Evolutionary conservation across 2,113 vertebrate genomes (phyloP).

Genomic region (Meles meles): DNA sequence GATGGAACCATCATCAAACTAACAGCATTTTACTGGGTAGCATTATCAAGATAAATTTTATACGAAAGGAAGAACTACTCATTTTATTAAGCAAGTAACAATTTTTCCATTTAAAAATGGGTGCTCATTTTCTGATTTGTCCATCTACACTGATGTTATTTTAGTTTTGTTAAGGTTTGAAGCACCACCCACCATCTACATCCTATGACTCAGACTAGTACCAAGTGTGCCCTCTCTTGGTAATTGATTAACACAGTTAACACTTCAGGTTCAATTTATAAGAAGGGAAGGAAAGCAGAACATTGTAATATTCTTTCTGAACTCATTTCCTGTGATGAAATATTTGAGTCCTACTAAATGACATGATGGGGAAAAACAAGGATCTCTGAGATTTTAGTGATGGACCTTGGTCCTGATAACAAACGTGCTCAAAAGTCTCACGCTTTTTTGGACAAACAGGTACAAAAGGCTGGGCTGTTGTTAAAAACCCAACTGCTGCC

Average conservation of each 20-base stretch:
- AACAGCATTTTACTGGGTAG: background rate
- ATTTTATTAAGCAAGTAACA: background rate
- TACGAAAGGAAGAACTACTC: background rate
- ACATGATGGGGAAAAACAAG: background rate
- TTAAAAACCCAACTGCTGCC: background rate
- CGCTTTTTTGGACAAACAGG: background rate
- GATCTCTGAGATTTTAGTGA: background rate
- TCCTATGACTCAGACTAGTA: background rate
- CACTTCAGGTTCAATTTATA: background rate
- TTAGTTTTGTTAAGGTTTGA: slow-evolving; percentile 4
- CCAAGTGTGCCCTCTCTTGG: background rate
- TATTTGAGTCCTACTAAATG: background rate
- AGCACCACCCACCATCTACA: background rate
- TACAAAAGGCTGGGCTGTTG: background rate
- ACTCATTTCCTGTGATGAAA: background rate
- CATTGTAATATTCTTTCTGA: background rate
- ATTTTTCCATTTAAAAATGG: background rate
- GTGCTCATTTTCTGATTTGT: background rate
- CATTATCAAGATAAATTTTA: background rate
- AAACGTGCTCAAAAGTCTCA: background rate
- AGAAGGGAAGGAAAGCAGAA: background rate
- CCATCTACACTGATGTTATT: background rate
- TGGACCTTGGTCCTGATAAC: background rate
- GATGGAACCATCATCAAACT: background rate
- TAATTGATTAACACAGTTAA: background rate